Base-by-base conservation (phyloP, 2,888 invertebrate genomes). In the Idaea dimidiata region DNA sequence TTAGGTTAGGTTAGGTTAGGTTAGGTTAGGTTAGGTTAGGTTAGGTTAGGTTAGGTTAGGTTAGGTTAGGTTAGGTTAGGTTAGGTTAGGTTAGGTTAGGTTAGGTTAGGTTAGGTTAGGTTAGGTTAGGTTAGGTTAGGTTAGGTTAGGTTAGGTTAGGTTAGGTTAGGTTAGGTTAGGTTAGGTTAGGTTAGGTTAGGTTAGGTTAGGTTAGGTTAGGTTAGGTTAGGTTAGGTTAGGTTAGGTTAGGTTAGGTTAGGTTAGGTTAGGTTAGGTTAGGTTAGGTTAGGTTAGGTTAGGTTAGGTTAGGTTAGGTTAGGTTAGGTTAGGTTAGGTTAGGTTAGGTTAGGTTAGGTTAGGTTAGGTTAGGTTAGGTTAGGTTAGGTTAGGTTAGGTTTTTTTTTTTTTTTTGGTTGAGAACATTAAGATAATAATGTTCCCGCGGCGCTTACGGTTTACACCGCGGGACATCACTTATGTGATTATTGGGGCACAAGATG, bases 1-100 rank as follows among this genome's bases (percentile, higher is more conserved):
- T 43, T 43, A 43, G 43, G 43, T 43, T 43, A 43, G 43, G 43
- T 43, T 43, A 43, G 43, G 43, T 43, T 43, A 43, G 43, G 43
- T 43, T 43, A 43, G 43, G 43, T 43, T 43, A 43, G 43, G 43
- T 43, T 43, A 43, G 43, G 43, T 43, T 43, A 43, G 43, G 43
- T 43, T 43, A 43, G 43, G 43, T 43, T 43, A 43, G 43, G 43
- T 43, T 43, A 43, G 43, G 43, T 43, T 43, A 43, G 43, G 43
- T 43, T 43, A 43, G 43, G 43, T 43, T 43, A 43, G 43, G 43
- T 43, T 43, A 43, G 43, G 43, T 43, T 43, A 43, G 43, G 43
- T 43, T 43, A 43, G 43, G 43, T 43, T 43, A 43, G 43, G 43
- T 43, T 43, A 43, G 43, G 43, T 43, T 43, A 43, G 43, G 43